phyloP scores from a whole-genome alignment of 1,140 invertebrate species.

The Potamilus streckersoni region DNA sequence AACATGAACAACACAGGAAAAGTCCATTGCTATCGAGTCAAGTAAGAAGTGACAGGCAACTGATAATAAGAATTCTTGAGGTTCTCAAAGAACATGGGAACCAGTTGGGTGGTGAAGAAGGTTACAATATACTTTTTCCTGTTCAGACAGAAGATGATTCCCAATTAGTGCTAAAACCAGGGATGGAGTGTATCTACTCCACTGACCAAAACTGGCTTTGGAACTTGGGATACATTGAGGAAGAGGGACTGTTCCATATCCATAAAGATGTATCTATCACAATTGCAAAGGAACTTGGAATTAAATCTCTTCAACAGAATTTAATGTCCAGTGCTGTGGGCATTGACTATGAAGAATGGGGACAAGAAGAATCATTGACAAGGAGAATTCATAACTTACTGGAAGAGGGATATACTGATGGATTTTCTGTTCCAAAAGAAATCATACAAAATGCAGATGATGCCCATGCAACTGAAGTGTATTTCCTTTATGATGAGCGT shows the following conservation, averaged over 20 bases:
- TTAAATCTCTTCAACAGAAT: conserved; percentile 36
- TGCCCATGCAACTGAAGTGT: conserved; percentile 55
- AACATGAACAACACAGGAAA: background rate
- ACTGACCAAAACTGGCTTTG: conserved; percentile 37
- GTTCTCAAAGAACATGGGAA: conserved; percentile 8
- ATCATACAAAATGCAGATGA: conserved; percentile 69
- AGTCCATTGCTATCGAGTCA: conserved; percentile 35
- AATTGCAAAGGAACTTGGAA: conserved; percentile 35
- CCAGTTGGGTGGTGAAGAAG: conserved; percentile 18
- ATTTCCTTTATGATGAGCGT: conserved; percentile 59
- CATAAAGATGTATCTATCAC: conserved; percentile 30
- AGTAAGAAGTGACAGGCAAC: conserved; percentile 21
- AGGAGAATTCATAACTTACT: conserved; percentile 35
- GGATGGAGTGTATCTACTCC: conserved; percentile 26
- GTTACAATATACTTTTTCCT: conserved; percentile 18
- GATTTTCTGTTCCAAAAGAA: conserved; percentile 57
- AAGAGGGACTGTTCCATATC: conserved; percentile 30
- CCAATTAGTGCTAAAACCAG: conserved; percentile 5
- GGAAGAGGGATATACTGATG: conserved; percentile 47
- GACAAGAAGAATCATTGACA: conserved; percentile 48
- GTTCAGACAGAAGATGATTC: conserved; percentile 27
- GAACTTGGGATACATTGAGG: conserved; percentile 40
- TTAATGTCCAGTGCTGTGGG: conserved; percentile 20
- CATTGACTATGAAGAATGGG: conserved; percentile 32
- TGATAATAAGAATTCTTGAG: conserved; percentile 7